These are phyloP conservation scores for Holothuria scabra DNA, from an alignment of 53 echinoderm and acorn worm species.

Conservation along the genomic window DNA sequence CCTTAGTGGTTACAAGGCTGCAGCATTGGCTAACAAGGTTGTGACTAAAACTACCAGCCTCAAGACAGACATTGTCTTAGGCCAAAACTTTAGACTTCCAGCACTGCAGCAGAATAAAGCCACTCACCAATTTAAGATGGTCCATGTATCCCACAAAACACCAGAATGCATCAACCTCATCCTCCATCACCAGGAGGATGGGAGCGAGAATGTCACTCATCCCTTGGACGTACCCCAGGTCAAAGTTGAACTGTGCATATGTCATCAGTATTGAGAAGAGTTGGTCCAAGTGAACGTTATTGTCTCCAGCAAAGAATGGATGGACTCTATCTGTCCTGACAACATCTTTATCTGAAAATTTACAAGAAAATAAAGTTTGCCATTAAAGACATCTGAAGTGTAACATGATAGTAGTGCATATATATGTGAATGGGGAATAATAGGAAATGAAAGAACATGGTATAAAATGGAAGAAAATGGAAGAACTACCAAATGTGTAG, in stretches of 20 bases:
- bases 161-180: constrained; percentile 99
- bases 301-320: constrained; percentile 78
- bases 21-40: too few species aligned
- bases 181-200: constrained; percentile 93
- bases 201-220: constrained; percentile 98
- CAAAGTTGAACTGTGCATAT: constrained; percentile 96
- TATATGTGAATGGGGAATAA: too few species aligned
- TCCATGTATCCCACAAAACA: constrained; percentile 93
- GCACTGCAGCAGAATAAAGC: background rate
- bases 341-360: constrained; percentile 77
- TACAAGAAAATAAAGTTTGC: background rate
- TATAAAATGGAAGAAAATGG: too few species aligned
- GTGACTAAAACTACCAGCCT: too few species aligned
- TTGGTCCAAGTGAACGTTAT: constrained; percentile 79
- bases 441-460: too few species aligned
- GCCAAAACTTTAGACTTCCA: too few species aligned
- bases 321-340: constrained; percentile 74
- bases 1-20: too few species aligned
- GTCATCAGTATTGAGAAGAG: constrained; percentile 92
- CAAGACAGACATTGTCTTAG: too few species aligned
- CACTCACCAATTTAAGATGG: constrained; percentile 79
- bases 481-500: too few species aligned
- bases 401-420: too few species aligned
- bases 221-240: constrained; percentile 96
- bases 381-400: too few species aligned